Evolutionary conservation across 2,797 vertebrate species (phyloP), one percentile per base, ranked within the genome.

Genomic region (Leptoclinus maculatus): DNA sequence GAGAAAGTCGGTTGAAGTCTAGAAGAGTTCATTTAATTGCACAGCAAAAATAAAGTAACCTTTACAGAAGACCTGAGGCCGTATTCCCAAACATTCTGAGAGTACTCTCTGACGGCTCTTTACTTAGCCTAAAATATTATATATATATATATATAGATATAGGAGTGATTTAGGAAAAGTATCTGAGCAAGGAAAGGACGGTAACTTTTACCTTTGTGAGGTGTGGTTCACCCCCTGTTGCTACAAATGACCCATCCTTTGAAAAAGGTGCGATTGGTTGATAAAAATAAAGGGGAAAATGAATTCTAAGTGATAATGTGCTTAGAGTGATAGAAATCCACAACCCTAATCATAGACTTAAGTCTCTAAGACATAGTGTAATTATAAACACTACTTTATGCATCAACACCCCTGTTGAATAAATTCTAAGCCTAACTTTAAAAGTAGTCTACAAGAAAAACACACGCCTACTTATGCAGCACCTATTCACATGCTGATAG

Each of bases 21-120:
- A 43, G 71, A 32, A 54, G 13, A 2, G 11, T 76, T 66, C 3
- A 39, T 64, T 76, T 71, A 74, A 67, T 57, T 79, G 7, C 32
- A 57, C 66, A 75, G 41, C 62, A 71, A 29, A 39, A 39, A 3
- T 4, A 21, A 23, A 1, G 1, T 45, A 12, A 59, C 19, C 54
- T 53, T 3, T 23, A 13, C 41, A 41, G 38, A 59, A 7, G 14
- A 51, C 21, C 17, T 34, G 2, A 2, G 36, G 11, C 49, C 0
- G 23, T 53, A 56, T 56, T 21, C 54, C n/a, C 67, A 32, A 34
- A 45, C 41, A 38, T 13, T 34, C 0, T 17, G 27, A 17, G 0
- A 21, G 17, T 32, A 36, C 19, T 59, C 19, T 59, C 21, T 8
- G 23, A 56, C 7, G 29, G 53, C 27, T 56, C 14, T 27, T 2